These are phyloP conservation scores for Propithecus deckenii DNA, from an alignment of 2,797 vertebrate genomes.

Conservation along the genomic window DNA sequence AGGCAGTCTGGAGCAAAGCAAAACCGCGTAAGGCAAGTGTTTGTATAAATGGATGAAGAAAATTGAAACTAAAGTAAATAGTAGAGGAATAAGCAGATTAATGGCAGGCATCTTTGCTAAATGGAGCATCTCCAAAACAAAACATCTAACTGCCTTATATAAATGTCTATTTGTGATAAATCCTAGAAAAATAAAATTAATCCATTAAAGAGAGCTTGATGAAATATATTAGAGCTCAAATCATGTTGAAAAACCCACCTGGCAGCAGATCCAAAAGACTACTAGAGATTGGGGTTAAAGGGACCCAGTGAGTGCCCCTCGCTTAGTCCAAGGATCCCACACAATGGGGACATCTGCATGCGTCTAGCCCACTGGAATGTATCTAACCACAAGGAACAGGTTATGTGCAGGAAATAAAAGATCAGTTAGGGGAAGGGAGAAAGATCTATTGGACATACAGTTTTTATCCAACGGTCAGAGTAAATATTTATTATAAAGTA, in stretches of 20 bases:
- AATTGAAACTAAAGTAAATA: neutral
- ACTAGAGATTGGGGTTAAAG: neutral
- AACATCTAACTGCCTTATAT: neutral
- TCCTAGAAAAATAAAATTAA: neutral
- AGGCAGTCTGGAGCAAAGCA: neutral
- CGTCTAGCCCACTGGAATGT: neutral
- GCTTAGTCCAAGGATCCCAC: neutral
- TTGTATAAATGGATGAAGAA: neutral
- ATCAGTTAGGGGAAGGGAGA: neutral
- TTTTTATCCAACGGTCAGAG: neutral
- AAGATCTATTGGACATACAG: neutral
- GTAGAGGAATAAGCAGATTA: neutral
- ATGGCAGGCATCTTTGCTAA: constrained; percentile 6
- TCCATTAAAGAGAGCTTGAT: neutral
- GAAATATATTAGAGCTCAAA: neutral
- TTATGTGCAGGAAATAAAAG: neutral
- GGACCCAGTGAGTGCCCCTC: neutral
- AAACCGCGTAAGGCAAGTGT: neutral
- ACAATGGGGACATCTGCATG: neutral
- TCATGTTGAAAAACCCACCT: neutral
- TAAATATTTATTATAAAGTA: neutral
- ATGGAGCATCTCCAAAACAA: neutral
- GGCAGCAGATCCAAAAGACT: neutral
- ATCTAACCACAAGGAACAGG: neutral
- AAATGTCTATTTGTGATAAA: constrained; percentile 11